Evolutionary conservation across 2,797 vertebrate genomes (phyloP), one percentile per base, ranked within the genome.

Genomic region (Erpetoichthys calabaricus): DNA sequence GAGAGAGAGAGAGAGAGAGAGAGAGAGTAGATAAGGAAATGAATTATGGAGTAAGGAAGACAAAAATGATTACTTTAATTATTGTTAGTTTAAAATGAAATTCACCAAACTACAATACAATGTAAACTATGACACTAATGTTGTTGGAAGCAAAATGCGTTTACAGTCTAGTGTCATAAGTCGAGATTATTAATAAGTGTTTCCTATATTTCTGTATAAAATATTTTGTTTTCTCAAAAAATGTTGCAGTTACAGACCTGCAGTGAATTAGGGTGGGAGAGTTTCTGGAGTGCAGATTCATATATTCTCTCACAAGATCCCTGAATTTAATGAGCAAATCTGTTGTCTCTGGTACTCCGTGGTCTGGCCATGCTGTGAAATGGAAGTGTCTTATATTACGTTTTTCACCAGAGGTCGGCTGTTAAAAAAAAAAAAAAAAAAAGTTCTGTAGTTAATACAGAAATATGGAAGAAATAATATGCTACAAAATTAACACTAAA

Each of bases 361-460:
- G 94, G 74, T 99, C 95, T 0, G 95, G 95, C 95, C 95, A 99
- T 52, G 93, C 91, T 2, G 91, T 97, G 72, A 95, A 99, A 66
- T 98, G 95, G 78, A 98, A 98, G 42, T 98, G 94, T 5, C 90
- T 83, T 60, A 97, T 72, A 0, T 70, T 64, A 44, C 89, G 91
- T 47, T 78, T 86, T 73, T 94, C 90, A 0, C 83, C 72, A 4
- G 85, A 90, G 75, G 83, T 82, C 25, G 80, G 67, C 95, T 98
- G 68, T 6, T 64, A 3, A 9, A 65, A 62, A 3, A 55, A 45
- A 9, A 42, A 44, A 25, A 46, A 56, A 3, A 54, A n/a, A n/a
- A 49, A 49, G 9, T n/a, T 7, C 47, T 49, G 47, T 7, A 49
- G 47, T 7, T 49, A 49, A 53, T 53, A 7, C 7, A 43, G 8